Evolutionary conservation across 2,888 invertebrate species (phyloP).

Genomic region (Choreutis nemorana): DNA sequence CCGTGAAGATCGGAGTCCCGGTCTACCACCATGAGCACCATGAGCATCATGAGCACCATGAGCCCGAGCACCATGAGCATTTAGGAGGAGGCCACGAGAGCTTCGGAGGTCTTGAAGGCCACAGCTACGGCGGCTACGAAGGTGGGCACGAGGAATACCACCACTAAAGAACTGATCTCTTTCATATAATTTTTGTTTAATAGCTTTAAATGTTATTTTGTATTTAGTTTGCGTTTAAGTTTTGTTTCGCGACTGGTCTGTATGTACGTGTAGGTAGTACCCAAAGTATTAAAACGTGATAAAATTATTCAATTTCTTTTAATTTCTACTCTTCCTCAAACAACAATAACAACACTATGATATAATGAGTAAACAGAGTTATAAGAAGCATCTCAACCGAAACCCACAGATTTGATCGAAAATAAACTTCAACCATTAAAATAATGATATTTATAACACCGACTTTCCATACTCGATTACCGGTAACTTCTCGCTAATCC

Average conservation of each 20-base stretch:
- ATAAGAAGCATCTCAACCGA: too few species aligned
- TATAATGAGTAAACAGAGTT: too few species aligned
- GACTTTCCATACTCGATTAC: too few species aligned
- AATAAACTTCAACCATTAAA: too few species aligned
- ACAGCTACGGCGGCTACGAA: constrained; percentile 19
- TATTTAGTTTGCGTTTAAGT: constrained; percentile 46
- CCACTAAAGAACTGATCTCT: constrained; percentile 62
- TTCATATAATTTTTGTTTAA: constrained; percentile 23
- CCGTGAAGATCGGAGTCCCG: constrained; percentile 74
- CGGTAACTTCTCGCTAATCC: too few species aligned
- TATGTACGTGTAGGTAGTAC: constrained; percentile 48
- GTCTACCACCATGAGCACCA: constrained; percentile 62
- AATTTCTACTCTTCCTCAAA: too few species aligned
- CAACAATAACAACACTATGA: too few species aligned
- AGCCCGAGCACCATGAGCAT: constrained; percentile 18
- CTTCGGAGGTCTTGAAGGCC: constrained; percentile 14
- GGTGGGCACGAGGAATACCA: constrained; percentile 40
- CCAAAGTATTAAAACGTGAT: constrained; percentile 58
- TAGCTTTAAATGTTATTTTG: constrained; percentile 61
- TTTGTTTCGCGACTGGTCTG: constrained; percentile 35
- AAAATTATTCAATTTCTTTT: constrained; percentile 8
- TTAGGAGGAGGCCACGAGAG: constrained; percentile 19
- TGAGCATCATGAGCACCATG: constrained; percentile 25
- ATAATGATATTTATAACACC: too few species aligned
- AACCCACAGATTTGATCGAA: too few species aligned